Conservation (phyloP, 2,797 vertebrate species). For the Limnodromus scolopaceus region DNA sequence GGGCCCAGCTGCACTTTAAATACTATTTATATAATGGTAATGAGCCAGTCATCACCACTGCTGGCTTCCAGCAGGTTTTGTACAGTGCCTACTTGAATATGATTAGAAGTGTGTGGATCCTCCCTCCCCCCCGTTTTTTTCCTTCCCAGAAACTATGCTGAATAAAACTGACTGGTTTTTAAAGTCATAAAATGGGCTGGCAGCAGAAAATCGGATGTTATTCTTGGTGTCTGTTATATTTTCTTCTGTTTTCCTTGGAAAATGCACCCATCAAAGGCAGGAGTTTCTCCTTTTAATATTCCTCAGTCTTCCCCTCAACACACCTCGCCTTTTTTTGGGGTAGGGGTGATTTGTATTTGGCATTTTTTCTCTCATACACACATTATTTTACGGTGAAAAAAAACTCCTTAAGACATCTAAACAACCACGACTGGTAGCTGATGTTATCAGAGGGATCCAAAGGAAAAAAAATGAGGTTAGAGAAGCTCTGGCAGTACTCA, state of each 20-base stretch:
- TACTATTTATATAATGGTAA: slow-evolving; percentile 66
- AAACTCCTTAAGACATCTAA: slow-evolving; percentile 1
- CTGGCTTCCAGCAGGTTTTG: slow-evolving; percentile 51
- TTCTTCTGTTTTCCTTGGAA: slow-evolving; percentile 67
- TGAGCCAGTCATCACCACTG: slow-evolving; percentile 54
- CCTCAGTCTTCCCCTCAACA: neutral
- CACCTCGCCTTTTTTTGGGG: neutral
- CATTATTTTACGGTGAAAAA: neutral
- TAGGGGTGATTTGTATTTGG: slow-evolving; percentile 3
- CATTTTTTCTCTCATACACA: slow-evolving; percentile 2
- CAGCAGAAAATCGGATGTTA: slow-evolving; percentile 71
- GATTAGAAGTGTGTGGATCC: slow-evolving; percentile 58
- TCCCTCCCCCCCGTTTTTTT: neutral
- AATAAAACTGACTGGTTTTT: slow-evolving; percentile 57
- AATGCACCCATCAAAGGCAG: slow-evolving; percentile 43
- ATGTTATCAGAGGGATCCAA: slow-evolving; percentile 33
- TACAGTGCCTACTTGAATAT: slow-evolving; percentile 64
- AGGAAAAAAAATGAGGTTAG: slow-evolving; percentile 24
- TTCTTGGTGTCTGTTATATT: slow-evolving; percentile 68
- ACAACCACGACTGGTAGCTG: slow-evolving; percentile 3
- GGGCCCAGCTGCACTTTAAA: slow-evolving; percentile 72
- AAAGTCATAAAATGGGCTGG: slow-evolving; percentile 63
- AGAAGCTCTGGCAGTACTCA: slow-evolving; percentile 33
- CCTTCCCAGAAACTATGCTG: slow-evolving; percentile 68
- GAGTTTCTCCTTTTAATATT: slow-evolving; percentile 42